Evolutionary conservation across 2,888 invertebrate species (phyloP).

Genomic region (Pimpla rufipes): DNA sequence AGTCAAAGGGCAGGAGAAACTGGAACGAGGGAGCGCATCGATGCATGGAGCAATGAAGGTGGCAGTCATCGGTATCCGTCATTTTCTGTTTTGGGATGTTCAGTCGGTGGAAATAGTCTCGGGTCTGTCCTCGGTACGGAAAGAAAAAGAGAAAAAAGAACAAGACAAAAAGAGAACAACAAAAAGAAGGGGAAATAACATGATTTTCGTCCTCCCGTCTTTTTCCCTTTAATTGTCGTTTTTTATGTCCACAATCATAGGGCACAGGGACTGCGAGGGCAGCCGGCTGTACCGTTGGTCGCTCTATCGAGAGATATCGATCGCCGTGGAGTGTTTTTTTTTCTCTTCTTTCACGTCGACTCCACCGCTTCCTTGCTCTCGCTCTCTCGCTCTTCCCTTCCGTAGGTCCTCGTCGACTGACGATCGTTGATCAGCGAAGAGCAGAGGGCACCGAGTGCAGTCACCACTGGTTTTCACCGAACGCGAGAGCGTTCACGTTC

Average conservation of each 20-base stretch:
- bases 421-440: slow-evolving; percentile 41
- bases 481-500: slow-evolving; percentile 23
- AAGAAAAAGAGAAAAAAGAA: background rate
- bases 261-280: background rate
- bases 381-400: slow-evolving; percentile 26
- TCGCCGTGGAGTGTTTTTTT: slow-evolving; percentile 14
- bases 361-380: slow-evolving; percentile 14
- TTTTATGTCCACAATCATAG: background rate
- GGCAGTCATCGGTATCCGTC: too few relatives aligned
- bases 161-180: too few relatives aligned
- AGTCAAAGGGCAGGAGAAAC: background rate
- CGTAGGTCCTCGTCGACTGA: slow-evolving; percentile 20
- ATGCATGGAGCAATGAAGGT: background rate
- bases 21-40: slow-evolving; percentile 2
- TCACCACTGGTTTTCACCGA: background rate
- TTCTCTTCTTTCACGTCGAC: slow-evolving; percentile 30
- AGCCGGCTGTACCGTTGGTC: background rate
- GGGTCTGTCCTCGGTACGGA: background rate
- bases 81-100: too few relatives aligned
- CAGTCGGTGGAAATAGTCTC: background rate
- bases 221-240: background rate
- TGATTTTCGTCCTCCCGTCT: too few relatives aligned
- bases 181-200: too few relatives aligned
- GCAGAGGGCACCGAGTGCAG: slow-evolving; percentile 27
- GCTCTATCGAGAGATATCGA: slow-evolving; percentile 33